A percentile compares a stretch with the other conserved stretches of the same genome.
Evolutionary conservation across 1,140 invertebrate species (phyloP).

Genomic region (Neodiprion fabricii): DNA sequence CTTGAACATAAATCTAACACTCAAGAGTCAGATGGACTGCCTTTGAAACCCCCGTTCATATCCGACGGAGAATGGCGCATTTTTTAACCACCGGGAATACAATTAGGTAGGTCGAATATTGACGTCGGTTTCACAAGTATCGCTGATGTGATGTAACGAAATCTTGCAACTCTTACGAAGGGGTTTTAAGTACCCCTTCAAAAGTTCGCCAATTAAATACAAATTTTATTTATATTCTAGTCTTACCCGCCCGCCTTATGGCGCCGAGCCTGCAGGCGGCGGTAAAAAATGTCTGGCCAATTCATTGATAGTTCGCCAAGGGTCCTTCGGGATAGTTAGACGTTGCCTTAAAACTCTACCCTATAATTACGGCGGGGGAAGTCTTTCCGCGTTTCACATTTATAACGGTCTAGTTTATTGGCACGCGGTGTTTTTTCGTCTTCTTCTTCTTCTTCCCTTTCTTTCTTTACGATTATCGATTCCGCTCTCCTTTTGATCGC

Average conservation of each 20-base stretch:
- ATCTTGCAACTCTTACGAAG: neutral
- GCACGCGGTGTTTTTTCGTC: constrained; percentile 21
- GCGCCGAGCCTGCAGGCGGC: neutral
- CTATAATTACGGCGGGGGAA: constrained; percentile 40
- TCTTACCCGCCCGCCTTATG: constrained; percentile 16
- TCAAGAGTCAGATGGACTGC: constrained; percentile 27
- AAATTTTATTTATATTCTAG: neutral
- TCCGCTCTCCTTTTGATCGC: constrained; percentile 37
- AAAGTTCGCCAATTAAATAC: too few species aligned
- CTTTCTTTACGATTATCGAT: constrained; percentile 33
- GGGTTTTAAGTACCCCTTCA: too few species aligned
- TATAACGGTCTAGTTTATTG: constrained; percentile 44
- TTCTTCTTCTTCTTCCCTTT: constrained; percentile 22
- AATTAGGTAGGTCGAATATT: constrained; percentile 26
- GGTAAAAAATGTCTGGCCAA: constrained; percentile 19
- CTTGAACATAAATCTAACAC: constrained; percentile 41
- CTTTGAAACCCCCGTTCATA: constrained; percentile 26
- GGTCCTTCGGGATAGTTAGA: constrained; percentile 19
- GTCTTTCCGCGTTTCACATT: constrained; percentile 32
- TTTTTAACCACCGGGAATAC: constrained; percentile 8
- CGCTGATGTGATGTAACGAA: neutral
- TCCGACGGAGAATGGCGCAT: constrained; percentile 3
- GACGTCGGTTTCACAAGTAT: constrained; percentile 9
- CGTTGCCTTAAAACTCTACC: constrained; percentile 21
- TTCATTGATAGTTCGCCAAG: constrained; percentile 21